Percentiles rank a stretch among this genome's conserved stretches.
phyloP scores from a whole-genome alignment of 2,113 vertebrate genomes.

The Gavialis gangeticus region DNA sequence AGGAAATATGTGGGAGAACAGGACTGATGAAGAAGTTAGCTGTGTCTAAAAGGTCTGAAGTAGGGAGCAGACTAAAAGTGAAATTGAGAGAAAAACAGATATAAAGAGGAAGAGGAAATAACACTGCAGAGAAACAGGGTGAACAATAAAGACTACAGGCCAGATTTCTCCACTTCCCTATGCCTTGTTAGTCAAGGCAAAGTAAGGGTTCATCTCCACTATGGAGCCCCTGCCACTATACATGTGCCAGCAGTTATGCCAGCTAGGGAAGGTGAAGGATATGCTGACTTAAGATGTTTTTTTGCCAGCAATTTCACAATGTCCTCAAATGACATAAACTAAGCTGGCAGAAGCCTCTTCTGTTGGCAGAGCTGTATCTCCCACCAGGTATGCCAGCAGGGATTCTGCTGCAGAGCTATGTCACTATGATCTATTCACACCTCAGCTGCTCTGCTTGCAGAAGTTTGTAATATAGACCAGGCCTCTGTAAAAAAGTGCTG shows the following conservation, averaged over 20 bases:
- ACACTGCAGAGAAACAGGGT: background rate
- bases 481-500: background rate
- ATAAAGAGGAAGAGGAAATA: background rate
- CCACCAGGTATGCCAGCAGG: too few species aligned
- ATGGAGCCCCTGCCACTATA: too few species aligned
- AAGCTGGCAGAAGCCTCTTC: too few species aligned
- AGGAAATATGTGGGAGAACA: background rate
- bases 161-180: background rate
- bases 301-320: too few species aligned
- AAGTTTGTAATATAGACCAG: background rate
- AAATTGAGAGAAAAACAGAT: background rate
- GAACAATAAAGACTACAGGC: background rate
- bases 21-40: background rate
- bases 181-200: constrained; percentile 7
- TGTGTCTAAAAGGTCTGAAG: background rate
- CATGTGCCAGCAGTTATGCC: background rate
- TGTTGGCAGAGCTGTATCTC: too few species aligned
- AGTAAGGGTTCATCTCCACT: background rate
- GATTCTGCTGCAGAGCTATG: too few species aligned
- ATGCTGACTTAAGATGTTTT: background rate
- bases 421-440: too few species aligned
- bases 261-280: background rate
- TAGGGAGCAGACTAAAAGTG: background rate
- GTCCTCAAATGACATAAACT: too few species aligned
- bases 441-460: too few species aligned